Evolutionary conservation across 2,797 vertebrate species (phyloP).

Genomic region (Pseudopleuronectes americanus): DNA sequence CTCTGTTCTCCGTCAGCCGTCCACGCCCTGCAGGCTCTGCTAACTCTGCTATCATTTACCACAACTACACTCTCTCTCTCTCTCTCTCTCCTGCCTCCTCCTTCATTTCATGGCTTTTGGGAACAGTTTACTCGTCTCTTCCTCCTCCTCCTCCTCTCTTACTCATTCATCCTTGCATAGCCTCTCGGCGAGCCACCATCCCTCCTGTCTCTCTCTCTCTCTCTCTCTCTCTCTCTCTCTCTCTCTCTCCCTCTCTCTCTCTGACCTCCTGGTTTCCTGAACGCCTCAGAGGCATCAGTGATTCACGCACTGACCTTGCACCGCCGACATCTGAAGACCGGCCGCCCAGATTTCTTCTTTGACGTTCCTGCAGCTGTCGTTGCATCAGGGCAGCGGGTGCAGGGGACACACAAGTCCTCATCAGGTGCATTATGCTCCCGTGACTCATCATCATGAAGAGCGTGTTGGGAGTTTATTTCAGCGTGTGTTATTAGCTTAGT

Average conservation of each 20-base stretch:
- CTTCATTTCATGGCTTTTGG: conserved; percentile 47
- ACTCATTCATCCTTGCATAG: conserved; percentile 52
- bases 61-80: background rate
- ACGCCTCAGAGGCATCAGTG: conserved; percentile 32
- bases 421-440: no score
- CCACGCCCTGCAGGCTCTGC: no score
- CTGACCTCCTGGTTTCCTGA: conserved; percentile 24
- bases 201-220: conserved; percentile 7
- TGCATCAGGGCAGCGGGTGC: background rate
- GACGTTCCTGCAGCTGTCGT: conserved; percentile 16
- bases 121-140: conserved; percentile 39
- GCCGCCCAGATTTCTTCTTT: conserved; percentile 28
- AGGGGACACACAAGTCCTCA: no score
- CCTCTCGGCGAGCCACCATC: conserved; percentile 31
- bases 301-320: conserved; percentile 51
- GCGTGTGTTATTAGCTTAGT: background rate
- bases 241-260: background rate
- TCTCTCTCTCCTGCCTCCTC: background rate
- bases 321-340: conserved; percentile 18
- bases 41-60: no score
- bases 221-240: background rate
- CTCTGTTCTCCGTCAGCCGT: no score
- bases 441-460: background rate
- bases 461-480: background rate
- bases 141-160: conserved; percentile 38